phyloP scores from a whole-genome alignment of 2,888 invertebrate species.

The Leptopilina myrica region DNA sequence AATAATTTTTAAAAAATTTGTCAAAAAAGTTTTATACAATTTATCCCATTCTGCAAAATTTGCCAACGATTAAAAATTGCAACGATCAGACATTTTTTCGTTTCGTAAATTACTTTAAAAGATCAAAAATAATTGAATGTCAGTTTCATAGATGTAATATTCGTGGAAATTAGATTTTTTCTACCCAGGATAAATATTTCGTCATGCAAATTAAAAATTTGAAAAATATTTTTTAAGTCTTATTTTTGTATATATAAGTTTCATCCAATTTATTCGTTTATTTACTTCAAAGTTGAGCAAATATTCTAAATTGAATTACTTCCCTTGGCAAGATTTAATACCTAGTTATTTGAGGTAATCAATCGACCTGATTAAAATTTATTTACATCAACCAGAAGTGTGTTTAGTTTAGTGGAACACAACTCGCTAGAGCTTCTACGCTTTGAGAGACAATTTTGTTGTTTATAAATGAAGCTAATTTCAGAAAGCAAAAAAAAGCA shows the following conservation, averaged over 20 bases:
- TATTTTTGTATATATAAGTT: background rate
- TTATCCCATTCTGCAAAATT: too few relatives aligned
- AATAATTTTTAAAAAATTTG: too few relatives aligned
- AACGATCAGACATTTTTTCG: too few relatives aligned
- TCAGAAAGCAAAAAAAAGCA: background rate
- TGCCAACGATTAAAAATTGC: too few relatives aligned
- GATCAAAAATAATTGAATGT: too few relatives aligned
- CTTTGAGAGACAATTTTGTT: background rate
- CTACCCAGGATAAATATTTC: too few relatives aligned
- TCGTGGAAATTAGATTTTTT: too few relatives aligned
- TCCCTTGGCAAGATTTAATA: background rate
- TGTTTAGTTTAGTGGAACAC: conserved; percentile 8
- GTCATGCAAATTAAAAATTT: too few relatives aligned
- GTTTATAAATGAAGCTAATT: background rate
- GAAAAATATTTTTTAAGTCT: too few relatives aligned
- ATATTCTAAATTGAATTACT: conserved; percentile 6
- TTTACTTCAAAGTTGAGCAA: background rate
- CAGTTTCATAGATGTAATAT: too few relatives aligned
- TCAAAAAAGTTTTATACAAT: too few relatives aligned
- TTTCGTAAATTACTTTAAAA: too few relatives aligned
- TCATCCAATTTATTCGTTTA: background rate
- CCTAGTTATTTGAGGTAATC: conserved; percentile 19
- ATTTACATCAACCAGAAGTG: background rate
- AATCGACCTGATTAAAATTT: conserved; percentile 16
- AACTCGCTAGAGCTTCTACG: background rate